Evolutionary conservation across 2,113 vertebrate species (phyloP).

Genomic region (Hippocampus abdominalis): DNA sequence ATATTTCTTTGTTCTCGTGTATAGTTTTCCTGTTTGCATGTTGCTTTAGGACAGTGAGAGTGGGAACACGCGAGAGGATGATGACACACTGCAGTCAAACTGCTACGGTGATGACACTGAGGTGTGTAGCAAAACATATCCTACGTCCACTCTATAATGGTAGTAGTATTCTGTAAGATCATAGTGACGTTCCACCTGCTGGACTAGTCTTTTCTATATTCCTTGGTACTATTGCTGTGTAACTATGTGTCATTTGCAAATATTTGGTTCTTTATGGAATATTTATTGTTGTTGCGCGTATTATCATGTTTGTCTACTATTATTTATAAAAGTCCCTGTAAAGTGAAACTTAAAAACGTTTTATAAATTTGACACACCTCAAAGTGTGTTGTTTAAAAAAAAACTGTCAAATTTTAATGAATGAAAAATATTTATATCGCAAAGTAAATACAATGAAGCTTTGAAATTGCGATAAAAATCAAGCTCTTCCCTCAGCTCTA

Average conservation of each 20-base stretch:
- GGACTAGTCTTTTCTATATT: slow-evolving; percentile 84
- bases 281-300: slow-evolving; percentile 87
- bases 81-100: slow-evolving; percentile 22
- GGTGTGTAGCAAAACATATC: slow-evolving; percentile 71
- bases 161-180: slow-evolving; percentile 84
- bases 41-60: slow-evolving; percentile 48
- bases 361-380: neutral
- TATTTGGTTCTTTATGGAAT: slow-evolving; percentile 71
- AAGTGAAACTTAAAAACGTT: neutral
- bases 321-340: slow-evolving; percentile 68
- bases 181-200: slow-evolving; percentile 90
- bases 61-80: slow-evolving; percentile 36
- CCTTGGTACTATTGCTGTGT: slow-evolving; percentile 76
- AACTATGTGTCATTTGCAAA: slow-evolving; percentile 82
- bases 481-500: neutral
- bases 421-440: neutral
- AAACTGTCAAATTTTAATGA: neutral
- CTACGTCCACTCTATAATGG: slow-evolving; percentile 65
- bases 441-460: neutral
- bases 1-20: slow-evolving; percentile 33
- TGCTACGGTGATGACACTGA: slow-evolving; percentile 17
- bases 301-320: slow-evolving; percentile 81
- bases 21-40: slow-evolving; percentile 65
- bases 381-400: neutral
- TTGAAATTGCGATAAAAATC: neutral